Conservation (phyloP, 2,797 vertebrate species). For the Malurus leucopterus region DNA sequence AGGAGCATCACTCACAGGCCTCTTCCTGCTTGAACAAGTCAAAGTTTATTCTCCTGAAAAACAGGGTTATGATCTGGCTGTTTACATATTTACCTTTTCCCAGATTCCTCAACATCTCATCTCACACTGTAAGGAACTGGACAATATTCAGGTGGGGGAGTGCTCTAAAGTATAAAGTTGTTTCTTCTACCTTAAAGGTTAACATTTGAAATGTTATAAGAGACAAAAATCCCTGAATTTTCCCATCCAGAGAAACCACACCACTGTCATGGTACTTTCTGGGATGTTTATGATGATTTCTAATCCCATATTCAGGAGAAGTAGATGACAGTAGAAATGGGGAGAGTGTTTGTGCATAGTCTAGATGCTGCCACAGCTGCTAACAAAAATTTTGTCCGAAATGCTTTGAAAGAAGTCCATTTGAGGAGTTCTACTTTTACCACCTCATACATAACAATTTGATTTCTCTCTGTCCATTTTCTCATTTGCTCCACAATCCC, state of each 20-base stretch:
- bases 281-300: neutral
- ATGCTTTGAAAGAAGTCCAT: neutral
- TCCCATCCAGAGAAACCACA: neutral
- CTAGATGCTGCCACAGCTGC: neutral
- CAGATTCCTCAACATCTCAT: neutral
- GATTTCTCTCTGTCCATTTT: neutral
- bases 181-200: neutral
- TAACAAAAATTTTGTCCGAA: neutral
- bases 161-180: neutral
- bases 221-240: neutral
- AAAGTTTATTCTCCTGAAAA: neutral
- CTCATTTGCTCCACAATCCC: neutral
- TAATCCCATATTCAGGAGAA: neutral
- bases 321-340: neutral
- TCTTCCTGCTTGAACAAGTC: neutral
- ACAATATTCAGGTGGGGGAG: fast-evolving
- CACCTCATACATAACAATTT: neutral
- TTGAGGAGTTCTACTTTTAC: neutral
- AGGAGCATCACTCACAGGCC: neutral
- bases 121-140: neutral
- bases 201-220: neutral
- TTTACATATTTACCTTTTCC: neutral
- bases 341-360: neutral
- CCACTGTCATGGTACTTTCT: neutral
- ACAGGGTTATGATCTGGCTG: neutral